phyloP scores from a whole-genome alignment of 2,797 vertebrate species.

The Mus spretus region DNA sequence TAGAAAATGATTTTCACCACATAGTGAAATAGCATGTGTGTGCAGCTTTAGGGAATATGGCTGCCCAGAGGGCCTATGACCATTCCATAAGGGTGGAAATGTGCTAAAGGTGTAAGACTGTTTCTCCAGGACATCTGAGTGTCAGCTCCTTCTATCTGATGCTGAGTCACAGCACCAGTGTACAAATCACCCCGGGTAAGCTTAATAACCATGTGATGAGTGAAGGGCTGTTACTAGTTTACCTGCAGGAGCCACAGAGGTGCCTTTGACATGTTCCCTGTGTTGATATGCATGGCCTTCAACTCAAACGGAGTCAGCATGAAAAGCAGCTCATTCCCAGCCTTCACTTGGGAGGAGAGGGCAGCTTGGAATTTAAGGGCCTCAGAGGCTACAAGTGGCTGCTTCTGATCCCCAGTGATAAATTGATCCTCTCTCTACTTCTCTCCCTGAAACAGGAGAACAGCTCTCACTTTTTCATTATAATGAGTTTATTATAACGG shows the following conservation, averaged over 20 bases:
- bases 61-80: conserved; percentile 14
- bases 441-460: neutral
- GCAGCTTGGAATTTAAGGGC: neutral
- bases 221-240: neutral
- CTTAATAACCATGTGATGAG: neutral
- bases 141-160: neutral
- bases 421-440: neutral
- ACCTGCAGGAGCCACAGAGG: conserved; percentile 10
- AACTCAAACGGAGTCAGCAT: neutral
- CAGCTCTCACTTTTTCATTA: neutral
- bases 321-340: neutral
- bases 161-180: neutral
- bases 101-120: neutral
- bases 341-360: neutral
- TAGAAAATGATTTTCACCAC: neutral
- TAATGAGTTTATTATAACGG: neutral
- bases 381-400: neutral
- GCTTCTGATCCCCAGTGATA: neutral
- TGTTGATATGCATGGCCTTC: neutral
- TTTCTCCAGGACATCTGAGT: conserved; percentile 9
- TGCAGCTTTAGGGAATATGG: conserved; percentile 18
- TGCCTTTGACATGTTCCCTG: neutral
- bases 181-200: neutral
- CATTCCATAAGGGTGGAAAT: neutral
- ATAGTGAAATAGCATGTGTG: neutral